Base-by-base conservation (phyloP, 2,888 invertebrate species). In the Scrobipalpa atriplicella region DNA sequence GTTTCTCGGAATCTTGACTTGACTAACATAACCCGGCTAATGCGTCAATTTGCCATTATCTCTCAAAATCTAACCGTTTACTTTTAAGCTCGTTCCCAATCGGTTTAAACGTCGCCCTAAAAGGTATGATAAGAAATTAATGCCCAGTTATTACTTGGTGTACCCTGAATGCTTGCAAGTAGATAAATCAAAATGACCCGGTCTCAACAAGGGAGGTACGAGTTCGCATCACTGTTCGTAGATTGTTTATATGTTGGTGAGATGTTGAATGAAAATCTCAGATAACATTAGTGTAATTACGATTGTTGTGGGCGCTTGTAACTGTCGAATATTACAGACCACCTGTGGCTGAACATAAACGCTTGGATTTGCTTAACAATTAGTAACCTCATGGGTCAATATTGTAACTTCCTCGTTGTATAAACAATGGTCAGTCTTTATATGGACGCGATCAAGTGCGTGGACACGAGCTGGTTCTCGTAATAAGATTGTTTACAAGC, bases 41-140 rank as follows among this genome's bases (percentile, higher is more conserved):
- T 78, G 75, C 77, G 74, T 77, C 77, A 74, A 81, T 81, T 82
- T 80, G 73, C 73, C 70, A 72, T 80, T 58, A 80, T 81, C 78
- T 75, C 72, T 69, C 73, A 69, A 73, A 77, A 81, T 78, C 80
- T 78, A 77, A 72, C 75, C 73, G 75, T 78, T 78, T 74, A 73
- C 70, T 71, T 67, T 68, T 70, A 71, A 72, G 70, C 60, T 73
- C 75, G 72, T 76, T 78, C 70, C 2, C 72, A 71, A 71, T 75
- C 73, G 71, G 75, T 74, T 72, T 72, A 75, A 78, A 72, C 71
- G 65, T 72, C 66, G 70, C 74, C 77, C 70, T 75, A 80, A 75
- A 80, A 72, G 79, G 77, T 68, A 68, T 66, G 73, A 76, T 72
- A 76, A 70, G 71, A 70, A 74, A 80, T 81, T 78, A 82, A 75